Evolutionary conservation across 1,140 invertebrate species (phyloP).

Genomic region (Coboldia fuscipes): DNA sequence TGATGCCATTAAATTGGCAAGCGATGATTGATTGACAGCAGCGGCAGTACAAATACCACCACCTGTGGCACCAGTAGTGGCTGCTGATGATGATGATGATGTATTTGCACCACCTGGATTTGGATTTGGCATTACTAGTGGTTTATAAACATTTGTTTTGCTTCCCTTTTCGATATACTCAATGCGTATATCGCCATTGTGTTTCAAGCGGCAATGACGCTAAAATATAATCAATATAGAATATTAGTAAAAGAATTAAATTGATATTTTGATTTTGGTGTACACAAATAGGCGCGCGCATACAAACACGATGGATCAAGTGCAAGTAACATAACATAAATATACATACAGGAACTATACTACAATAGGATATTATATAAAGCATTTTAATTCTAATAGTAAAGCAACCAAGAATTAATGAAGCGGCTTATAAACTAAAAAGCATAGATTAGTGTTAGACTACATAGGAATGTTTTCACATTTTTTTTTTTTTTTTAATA

Average conservation of each 20-base stretch:
- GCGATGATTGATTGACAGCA: constrained; percentile 53
- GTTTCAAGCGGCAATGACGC: constrained; percentile 51
- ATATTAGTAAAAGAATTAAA: constrained; percentile 13
- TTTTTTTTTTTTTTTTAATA: too few species aligned
- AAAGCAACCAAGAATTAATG: not conserved
- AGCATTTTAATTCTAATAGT: not conserved
- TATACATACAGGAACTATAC: constrained; percentile 3
- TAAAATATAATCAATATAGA: constrained; percentile 16
- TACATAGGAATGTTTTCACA: too few species aligned
- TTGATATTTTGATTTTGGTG: constrained; percentile 7
- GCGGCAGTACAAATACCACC: constrained; percentile 55
- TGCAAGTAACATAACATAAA: constrained; percentile 6
- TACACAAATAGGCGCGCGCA: too few species aligned
- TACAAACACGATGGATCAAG: too few species aligned
- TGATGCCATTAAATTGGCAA: constrained; percentile 8
- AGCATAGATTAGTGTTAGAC: too few species aligned
- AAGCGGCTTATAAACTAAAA: too few species aligned
- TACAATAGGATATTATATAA: constrained; percentile 5
- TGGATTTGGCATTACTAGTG: constrained; percentile 30
- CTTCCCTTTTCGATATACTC: constrained; percentile 27
- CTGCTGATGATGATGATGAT: constrained; percentile 42
- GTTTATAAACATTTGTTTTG: constrained; percentile 15
- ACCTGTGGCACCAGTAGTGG: constrained; percentile 39
- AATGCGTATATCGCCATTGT: constrained; percentile 44
- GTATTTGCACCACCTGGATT: constrained; percentile 50